A percentile compares a stretch with the other conserved stretches of the same genome.
Conservation (phyloP, 23 tunicate species). For the Phallusia fumigata region DNA sequence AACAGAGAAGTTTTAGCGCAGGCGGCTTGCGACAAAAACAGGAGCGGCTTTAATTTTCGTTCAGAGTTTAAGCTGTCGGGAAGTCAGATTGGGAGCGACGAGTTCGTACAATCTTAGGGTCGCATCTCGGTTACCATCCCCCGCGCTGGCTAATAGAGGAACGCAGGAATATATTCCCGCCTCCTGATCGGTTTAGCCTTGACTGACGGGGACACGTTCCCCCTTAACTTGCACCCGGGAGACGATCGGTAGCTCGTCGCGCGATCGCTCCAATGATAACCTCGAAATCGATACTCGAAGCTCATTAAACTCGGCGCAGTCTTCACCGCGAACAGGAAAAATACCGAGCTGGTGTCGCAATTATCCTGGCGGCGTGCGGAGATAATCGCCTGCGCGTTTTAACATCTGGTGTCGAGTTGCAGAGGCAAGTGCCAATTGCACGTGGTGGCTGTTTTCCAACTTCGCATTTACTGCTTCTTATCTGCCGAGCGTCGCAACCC, state of each 20-base stretch:
- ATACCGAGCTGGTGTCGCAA: background rate
- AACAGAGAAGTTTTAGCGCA: too few relatives aligned
- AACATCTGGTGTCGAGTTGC: background rate
- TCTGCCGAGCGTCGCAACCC: background rate
- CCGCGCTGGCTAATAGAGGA: background rate
- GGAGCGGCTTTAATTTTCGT: too few relatives aligned
- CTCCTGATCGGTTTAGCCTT: background rate
- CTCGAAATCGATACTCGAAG: background rate
- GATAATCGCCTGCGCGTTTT: background rate
- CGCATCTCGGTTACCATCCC: background rate
- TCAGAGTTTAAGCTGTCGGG: too few relatives aligned
- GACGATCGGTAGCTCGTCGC: background rate
- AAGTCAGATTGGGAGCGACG: too few relatives aligned
- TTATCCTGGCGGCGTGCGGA: background rate
- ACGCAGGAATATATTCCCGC: background rate
- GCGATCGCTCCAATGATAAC: background rate
- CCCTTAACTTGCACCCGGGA: background rate
- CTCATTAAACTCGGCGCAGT: background rate
- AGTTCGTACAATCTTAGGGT: background rate
- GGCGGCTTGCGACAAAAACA: too few relatives aligned
- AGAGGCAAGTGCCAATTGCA: background rate
- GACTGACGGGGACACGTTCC: background rate
- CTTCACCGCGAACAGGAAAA: background rate
- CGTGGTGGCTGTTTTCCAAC: background rate
- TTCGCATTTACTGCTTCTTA: background rate